Evolutionary conservation across 2,113 vertebrate genomes (phyloP).

Genomic region (Microtus ochrogaster): DNA sequence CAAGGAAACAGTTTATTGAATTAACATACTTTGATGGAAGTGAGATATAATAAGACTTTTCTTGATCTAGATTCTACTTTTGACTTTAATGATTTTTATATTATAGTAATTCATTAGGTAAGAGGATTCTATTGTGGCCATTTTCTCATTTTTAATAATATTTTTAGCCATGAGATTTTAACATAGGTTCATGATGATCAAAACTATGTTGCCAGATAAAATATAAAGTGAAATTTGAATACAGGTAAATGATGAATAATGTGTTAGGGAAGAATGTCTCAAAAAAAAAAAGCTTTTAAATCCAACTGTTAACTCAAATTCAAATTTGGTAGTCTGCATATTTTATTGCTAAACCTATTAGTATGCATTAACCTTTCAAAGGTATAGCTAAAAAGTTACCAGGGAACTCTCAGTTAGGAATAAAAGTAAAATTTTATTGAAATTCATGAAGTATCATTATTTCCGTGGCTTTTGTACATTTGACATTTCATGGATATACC

Average conservation of each 20-base stretch:
- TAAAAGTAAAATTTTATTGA: background rate
- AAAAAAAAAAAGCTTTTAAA: conserved; percentile 26
- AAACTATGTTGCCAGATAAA: background rate
- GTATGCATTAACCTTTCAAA: background rate
- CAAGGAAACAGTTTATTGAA: background rate
- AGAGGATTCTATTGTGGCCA: background rate
- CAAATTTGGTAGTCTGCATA: background rate
- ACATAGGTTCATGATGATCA: background rate
- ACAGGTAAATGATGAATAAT: background rate
- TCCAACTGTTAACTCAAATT: conserved; percentile 3
- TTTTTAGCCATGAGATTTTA: background rate
- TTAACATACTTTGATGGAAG: background rate
- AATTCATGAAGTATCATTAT: conserved; percentile 3
- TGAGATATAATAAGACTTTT: background rate
- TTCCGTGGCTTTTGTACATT: background rate
- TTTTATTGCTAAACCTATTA: conserved; percentile 9
- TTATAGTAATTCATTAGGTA: background rate
- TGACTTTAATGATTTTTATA: background rate
- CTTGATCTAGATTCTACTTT: background rate
- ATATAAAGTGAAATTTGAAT: background rate
- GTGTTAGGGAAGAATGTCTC: background rate
- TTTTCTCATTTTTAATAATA: background rate
- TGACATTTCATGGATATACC: background rate
- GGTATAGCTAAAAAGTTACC: background rate
- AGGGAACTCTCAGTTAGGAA: background rate